These are phyloP conservation scores for Aeoliscus strigatus DNA, from an alignment of 2,797 vertebrate genomes.

Conservation along the genomic window DNA sequence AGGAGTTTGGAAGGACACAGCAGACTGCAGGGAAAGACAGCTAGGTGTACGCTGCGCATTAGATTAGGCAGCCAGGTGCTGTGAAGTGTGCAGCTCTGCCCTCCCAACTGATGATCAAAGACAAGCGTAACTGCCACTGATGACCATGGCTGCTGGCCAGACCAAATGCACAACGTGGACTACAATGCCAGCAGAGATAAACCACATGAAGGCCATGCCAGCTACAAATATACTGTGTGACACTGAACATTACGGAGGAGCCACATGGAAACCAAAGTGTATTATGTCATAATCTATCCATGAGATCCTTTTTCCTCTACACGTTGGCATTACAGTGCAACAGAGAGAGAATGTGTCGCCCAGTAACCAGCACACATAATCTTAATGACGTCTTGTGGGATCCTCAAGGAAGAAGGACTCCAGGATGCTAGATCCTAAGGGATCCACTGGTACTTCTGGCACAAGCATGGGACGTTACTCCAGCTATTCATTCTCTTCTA, in stretches of 20 bases:
- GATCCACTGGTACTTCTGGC: conserved; percentile 46
- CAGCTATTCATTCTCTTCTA: conserved; percentile 48
- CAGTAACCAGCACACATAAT: conserved; percentile 57
- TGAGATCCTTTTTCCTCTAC: conserved; percentile 32
- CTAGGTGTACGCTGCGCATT: conserved; percentile 24
- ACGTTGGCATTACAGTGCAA: conserved; percentile 25
- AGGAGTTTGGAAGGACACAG: conserved; percentile 58
- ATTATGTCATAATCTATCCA: conserved; percentile 38
- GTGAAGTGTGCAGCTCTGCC: conserved; percentile 63
- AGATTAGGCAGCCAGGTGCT: conserved; percentile 61
- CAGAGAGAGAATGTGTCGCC: conserved; percentile 42
- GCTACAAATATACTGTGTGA: conserved; percentile 24
- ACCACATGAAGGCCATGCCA: conserved; percentile 28
- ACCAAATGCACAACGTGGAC: conserved; percentile 32
- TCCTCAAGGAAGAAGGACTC: conserved; percentile 42
- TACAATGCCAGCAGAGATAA: conserved; percentile 42
- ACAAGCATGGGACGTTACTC: conserved; percentile 45
- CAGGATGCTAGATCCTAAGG: conserved; percentile 53
- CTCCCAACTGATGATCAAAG: conserved; percentile 73
- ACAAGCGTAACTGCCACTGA: conserved; percentile 52
- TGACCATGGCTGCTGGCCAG: conserved; percentile 59
- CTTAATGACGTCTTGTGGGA: conserved; percentile 73
- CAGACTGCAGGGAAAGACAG: conserved; percentile 38
- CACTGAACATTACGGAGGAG: conserved; percentile 10
- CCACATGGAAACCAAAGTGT: conserved; percentile 23